phyloP scores from a whole-genome alignment of 2,888 invertebrate genomes.

The Brachylomia viminalis region DNA sequence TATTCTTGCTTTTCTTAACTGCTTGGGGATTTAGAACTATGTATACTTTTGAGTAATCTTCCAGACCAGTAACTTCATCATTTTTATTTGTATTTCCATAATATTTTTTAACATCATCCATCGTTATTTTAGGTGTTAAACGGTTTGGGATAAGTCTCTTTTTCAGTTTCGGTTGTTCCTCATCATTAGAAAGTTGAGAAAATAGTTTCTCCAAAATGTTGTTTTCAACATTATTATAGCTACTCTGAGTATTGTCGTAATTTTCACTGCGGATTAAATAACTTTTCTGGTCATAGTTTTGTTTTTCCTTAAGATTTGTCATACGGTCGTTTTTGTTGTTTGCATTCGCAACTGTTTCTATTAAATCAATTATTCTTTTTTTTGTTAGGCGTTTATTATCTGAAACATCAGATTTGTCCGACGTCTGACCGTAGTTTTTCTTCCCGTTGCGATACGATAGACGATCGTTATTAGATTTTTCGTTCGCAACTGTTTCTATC shows the following conservation, averaged over 20 bases:
- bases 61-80: slow-evolving; percentile 44
- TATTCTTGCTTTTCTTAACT: slow-evolving; percentile 68
- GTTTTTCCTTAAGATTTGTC: slow-evolving; percentile 25
- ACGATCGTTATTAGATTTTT: not conserved
- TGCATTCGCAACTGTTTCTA: slow-evolving; percentile 59
- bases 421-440: not conserved
- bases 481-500: slow-evolving; percentile 59
- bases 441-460: slow-evolving; percentile 14
- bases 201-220: slow-evolving; percentile 47
- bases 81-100: slow-evolving; percentile 37
- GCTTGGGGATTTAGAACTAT: slow-evolving; percentile 77
- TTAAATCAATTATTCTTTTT: slow-evolving; percentile 56
- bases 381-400: slow-evolving; percentile 19
- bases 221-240: slow-evolving; percentile 4
- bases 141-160: slow-evolving; percentile 33
- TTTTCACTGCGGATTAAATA: slow-evolving; percentile 24
- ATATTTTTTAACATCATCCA: slow-evolving; percentile 21
- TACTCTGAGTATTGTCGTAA: slow-evolving; percentile 5
- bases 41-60: slow-evolving; percentile 78
- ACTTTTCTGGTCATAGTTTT: slow-evolving; percentile 1
- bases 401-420: slow-evolving; percentile 7
- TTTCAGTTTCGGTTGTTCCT: slow-evolving; percentile 16
- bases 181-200: slow-evolving; percentile 6
- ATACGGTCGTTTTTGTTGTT: not conserved
- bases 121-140: slow-evolving; percentile 22